Evolutionary conservation across 2,113 vertebrate species (phyloP).

Genomic region (Tyrannus savana): DNA sequence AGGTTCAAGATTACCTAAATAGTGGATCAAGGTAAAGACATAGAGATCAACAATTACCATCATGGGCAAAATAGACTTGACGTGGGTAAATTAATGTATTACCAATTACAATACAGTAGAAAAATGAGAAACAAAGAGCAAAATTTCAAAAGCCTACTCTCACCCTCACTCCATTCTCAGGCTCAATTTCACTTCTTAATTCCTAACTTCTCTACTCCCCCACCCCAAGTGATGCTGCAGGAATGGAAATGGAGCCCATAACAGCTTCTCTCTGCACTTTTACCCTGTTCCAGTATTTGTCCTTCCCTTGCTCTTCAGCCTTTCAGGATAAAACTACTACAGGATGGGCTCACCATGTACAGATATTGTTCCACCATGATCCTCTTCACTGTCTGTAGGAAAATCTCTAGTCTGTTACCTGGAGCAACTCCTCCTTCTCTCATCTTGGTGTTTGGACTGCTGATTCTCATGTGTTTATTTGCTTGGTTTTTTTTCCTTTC

Average conservation of each 20-base stretch:
- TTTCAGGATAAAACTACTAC: neutral
- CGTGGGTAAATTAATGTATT: neutral
- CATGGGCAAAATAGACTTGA: neutral
- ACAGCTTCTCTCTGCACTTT: neutral
- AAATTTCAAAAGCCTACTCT: neutral
- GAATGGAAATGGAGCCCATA: neutral
- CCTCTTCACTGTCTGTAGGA: neutral
- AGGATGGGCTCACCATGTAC: neutral
- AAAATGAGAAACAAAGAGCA: neutral
- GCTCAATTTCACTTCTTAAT: neutral
- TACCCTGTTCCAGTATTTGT: neutral
- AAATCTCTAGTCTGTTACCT: neutral
- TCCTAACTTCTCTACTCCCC: neutral
- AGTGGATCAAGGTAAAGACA: neutral
- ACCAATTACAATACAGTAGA: neutral
- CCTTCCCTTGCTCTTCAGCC: neutral
- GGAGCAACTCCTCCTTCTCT: neutral
- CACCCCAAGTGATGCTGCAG: rapidly evolving
- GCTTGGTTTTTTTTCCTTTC: neutral
- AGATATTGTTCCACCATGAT: neutral
- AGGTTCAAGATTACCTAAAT: neutral
- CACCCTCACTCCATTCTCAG: neutral
- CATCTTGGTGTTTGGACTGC: neutral
- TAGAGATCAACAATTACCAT: neutral
- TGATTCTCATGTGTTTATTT: neutral